phyloP scores from a whole-genome alignment of 2,113 vertebrate genomes.

The Tychaedon coryphoeus region DNA sequence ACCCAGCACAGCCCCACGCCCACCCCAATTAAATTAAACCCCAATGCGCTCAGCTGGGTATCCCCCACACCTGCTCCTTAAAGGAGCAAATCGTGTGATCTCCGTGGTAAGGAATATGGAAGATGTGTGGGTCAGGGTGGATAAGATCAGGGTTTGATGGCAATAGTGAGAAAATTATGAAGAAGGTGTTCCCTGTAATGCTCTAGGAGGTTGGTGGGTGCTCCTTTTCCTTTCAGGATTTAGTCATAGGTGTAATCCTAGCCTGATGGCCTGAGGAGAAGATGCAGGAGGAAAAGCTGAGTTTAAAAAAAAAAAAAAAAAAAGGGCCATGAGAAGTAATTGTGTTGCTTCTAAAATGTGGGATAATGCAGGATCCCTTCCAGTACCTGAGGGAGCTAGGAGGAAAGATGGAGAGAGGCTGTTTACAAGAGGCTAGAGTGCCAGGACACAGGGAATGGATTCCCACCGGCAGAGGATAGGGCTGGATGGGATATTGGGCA shows the following conservation, averaged over 20 bases:
- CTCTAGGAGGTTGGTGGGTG: fast-evolving
- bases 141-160: fast-evolving
- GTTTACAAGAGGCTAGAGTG: fast-evolving
- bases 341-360: not conserved
- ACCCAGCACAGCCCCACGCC: not conserved
- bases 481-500: fast-evolving
- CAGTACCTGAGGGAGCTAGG: not conserved
- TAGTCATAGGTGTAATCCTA: fast-evolving
- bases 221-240: no score
- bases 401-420: not conserved
- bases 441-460: not conserved
- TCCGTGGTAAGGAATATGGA: fast-evolving
- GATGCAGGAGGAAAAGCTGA: fast-evolving
- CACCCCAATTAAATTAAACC: not conserved
- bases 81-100: fast-evolving
- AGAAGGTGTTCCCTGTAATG: fast-evolving
- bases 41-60: not conserved
- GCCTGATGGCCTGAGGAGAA: not conserved
- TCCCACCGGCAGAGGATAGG: not conserved
- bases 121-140: fast-evolving
- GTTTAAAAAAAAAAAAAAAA: not conserved
- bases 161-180: fast-evolving
- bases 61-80: no score
- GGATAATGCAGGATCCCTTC: no score
- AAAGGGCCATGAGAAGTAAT: fast-evolving